phyloP scores from a whole-genome alignment of 2,888 invertebrate genomes.

The Lasioglossum vierecki region DNA sequence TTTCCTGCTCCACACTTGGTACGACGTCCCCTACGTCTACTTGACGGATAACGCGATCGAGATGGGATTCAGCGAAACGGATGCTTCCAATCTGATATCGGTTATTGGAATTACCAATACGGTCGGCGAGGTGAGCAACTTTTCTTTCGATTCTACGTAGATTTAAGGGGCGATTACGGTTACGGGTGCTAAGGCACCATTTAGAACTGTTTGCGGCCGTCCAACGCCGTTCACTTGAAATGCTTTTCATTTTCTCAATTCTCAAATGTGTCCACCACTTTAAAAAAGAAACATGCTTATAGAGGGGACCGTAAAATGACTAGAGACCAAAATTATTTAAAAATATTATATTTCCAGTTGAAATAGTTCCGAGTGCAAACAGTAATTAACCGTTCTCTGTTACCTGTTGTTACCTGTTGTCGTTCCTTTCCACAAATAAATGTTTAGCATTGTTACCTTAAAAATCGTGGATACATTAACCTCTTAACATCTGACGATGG shows the following conservation, averaged over 20 bases:
- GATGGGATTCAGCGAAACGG: constrained; percentile 89
- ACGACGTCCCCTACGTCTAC: constrained; percentile 97
- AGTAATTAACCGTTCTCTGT: no score
- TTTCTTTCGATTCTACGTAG: background rate
- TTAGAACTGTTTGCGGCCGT: no score
- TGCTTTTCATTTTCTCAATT: no score
- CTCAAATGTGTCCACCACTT: no score
- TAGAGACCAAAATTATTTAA: no score
- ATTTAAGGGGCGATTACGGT: background rate
- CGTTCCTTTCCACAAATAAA: background rate
- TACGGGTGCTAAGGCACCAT: no score
- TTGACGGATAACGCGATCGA: constrained; percentile 91
- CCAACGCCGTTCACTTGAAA: no score
- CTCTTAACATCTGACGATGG: background rate
- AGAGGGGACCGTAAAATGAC: no score
- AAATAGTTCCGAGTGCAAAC: no score
- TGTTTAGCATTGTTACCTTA: background rate
- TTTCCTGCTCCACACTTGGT: constrained; percentile 95
- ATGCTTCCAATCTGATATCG: constrained; percentile 93
- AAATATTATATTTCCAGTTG: no score
- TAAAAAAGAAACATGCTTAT: no score
- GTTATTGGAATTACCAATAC: constrained; percentile 95
- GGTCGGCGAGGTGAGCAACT: constrained; percentile 90
- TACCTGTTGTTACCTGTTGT: no score
- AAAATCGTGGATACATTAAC: background rate